Conservation (phyloP, 2,113 vertebrate species). For the Dicentrarchus labrax region DNA sequence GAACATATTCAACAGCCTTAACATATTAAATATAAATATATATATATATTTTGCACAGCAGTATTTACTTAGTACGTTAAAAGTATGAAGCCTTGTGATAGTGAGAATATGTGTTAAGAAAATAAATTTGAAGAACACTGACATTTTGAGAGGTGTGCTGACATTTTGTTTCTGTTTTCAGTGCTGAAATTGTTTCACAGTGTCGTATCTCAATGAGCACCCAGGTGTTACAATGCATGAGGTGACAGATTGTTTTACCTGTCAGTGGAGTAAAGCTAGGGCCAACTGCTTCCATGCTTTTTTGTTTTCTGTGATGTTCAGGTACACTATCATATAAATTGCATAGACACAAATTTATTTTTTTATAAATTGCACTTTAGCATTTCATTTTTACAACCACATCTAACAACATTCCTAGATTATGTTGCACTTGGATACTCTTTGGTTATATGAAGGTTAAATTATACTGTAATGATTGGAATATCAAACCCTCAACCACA, state of each 20-base stretch:
- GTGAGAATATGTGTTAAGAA: not conserved
- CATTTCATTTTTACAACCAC: not conserved
- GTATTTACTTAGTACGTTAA: not conserved
- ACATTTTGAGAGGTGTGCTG: constrained; percentile 13
- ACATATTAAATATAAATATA: not conserved
- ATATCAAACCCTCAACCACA: not conserved
- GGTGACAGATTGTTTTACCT: not conserved
- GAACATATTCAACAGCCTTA: not conserved
- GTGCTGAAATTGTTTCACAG: not conserved
- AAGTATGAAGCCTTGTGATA: not conserved
- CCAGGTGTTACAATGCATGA: not conserved
- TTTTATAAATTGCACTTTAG: not conserved
- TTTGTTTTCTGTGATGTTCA: not conserved
- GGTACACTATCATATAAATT: not conserved
- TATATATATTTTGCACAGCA: not conserved
- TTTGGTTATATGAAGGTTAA: not conserved
- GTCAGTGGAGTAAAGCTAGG: not conserved
- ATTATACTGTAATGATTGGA: not conserved
- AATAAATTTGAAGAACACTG: not conserved
- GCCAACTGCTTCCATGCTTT: not conserved
- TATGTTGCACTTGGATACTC: not conserved
- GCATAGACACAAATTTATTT: not conserved
- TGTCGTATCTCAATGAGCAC: not conserved
- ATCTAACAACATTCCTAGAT: not conserved
- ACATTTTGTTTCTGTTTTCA: not conserved